These are phyloP conservation scores for Channa maculata DNA, from an alignment of 2,113 vertebrate genomes.

Conservation along the genomic window DNA sequence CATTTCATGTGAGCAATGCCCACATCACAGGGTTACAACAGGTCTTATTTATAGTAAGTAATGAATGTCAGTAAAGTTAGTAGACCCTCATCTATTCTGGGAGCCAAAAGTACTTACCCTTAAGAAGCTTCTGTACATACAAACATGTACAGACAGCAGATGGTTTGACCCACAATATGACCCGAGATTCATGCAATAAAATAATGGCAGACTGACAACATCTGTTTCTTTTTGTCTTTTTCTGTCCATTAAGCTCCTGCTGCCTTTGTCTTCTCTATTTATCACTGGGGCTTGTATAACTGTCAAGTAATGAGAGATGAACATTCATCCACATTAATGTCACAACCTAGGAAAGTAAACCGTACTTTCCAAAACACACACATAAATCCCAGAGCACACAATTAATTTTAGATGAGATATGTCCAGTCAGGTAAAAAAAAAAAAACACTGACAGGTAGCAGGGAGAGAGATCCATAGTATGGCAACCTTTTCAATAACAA, in stretches of 20 bases:
- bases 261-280: slow-evolving; percentile 64
- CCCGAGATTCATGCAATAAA: slow-evolving; percentile 58
- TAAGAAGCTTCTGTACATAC: slow-evolving; percentile 49
- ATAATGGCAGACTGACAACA: slow-evolving; percentile 70
- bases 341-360: slow-evolving; percentile 8
- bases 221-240: slow-evolving; percentile 63
- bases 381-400: slow-evolving; percentile 12
- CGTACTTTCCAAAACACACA: slow-evolving; percentile 16
- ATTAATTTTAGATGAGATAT: slow-evolving; percentile 44
- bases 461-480: neutral
- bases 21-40: slow-evolving; percentile 57
- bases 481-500: slow-evolving; percentile 8
- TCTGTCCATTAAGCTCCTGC: slow-evolving; percentile 57
- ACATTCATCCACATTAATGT: slow-evolving; percentile 34
- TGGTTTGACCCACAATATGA: slow-evolving; percentile 68
- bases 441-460: slow-evolving; percentile 20
- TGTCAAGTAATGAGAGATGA: slow-evolving; percentile 38
- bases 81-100: slow-evolving; percentile 71
- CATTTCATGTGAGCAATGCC: slow-evolving; percentile 49
- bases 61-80: slow-evolving; percentile 72
- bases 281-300: slow-evolving; percentile 55
- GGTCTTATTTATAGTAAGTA: slow-evolving; percentile 80
- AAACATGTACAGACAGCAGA: slow-evolving; percentile 69
- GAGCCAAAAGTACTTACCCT: slow-evolving; percentile 61
- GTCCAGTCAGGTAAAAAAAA: slow-evolving; percentile 22